Evolutionary conservation across 2,113 vertebrate genomes (phyloP).

Genomic region (Thunnus thynnus): DNA sequence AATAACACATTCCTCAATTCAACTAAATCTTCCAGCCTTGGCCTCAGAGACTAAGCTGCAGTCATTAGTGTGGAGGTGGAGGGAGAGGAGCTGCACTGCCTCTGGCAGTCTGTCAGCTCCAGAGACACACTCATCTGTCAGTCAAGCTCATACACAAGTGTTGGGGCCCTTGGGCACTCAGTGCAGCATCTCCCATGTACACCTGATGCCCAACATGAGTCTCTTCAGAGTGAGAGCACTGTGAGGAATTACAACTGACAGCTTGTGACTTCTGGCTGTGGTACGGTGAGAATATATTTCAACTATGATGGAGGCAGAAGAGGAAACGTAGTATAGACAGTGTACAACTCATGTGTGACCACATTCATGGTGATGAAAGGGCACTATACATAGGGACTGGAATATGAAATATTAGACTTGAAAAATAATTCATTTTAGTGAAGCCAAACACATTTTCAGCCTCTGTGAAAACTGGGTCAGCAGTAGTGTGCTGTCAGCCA

Average conservation of each 20-base stretch:
- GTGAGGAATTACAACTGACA: not conserved
- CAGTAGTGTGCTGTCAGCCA: not conserved
- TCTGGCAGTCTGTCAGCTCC: slow-evolving; percentile 1
- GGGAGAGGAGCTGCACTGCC: not conserved
- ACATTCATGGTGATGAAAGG: not conserved
- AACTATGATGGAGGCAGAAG: not conserved
- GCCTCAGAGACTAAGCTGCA: not conserved
- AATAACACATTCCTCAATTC: not conserved
- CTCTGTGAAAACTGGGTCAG: slow-evolving; percentile 17
- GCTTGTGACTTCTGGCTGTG: not conserved
- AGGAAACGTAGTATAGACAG: not conserved
- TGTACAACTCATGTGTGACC: no score
- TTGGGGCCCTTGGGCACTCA: not conserved
- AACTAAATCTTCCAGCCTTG: not conserved
- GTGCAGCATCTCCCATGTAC: not conserved
- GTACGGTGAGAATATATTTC: not conserved
- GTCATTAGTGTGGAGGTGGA: not conserved
- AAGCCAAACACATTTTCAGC: not conserved
- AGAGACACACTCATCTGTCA: slow-evolving; percentile 3
- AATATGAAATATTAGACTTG: not conserved
- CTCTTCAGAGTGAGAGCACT: not conserved
- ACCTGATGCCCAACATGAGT: not conserved
- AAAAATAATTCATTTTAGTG: not conserved
- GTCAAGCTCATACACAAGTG: not conserved
- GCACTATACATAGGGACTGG: not conserved